Evolutionary conservation across 2,113 vertebrate genomes (phyloP), one percentile per base, ranked within the genome.

Genomic region (Sciurus niger): DNA sequence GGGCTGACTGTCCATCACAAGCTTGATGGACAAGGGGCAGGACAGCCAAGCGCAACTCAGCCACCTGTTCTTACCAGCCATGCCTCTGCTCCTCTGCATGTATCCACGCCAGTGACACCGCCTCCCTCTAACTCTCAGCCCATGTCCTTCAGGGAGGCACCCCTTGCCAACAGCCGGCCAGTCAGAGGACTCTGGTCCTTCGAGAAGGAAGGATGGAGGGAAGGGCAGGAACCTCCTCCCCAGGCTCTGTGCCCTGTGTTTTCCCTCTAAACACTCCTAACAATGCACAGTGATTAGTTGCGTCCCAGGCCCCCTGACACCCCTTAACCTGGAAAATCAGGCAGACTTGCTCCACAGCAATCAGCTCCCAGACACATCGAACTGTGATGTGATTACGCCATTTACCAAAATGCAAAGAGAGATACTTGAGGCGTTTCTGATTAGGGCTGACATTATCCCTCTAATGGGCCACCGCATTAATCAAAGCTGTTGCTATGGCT

Each of bases 361-460:
- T 96, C 94, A 92, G 78, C 85, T 97, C 79, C 60, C 95, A 97
- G 96, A 96, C 95, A 89, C 68, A 77, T 83, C 84, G 68, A 97
- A 97, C 94, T 0, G 8, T 95, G 98, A 97, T 97, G 95, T 97
- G 97, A 98, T 97, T 94, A 97, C 51, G 2, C 55, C 87, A 96
- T 97, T 97, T 98, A 95, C 97, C 96, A 97, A 98, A 98, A 97
- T 92, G 93, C 89, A 96, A 96, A 97, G 94, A 97, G 92, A 96
- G 89, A 86, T 87, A 97, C 95, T 96, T 95, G 89, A 96, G 88
- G 93, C 90, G 67, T 96, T 92, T 94, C 95, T 98, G 96, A 97
- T 98, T 98, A 98, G 92, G 96, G 95, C 83, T 96, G 97, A 97
- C 96, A 98, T 18, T 28, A 97, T 96, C 98, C 93, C 95, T 85